These are phyloP conservation scores for Parazoanthus atlanticus DNA, from an alignment of 92 coral and sea anemone genomes.

Conservation along the genomic window DNA sequence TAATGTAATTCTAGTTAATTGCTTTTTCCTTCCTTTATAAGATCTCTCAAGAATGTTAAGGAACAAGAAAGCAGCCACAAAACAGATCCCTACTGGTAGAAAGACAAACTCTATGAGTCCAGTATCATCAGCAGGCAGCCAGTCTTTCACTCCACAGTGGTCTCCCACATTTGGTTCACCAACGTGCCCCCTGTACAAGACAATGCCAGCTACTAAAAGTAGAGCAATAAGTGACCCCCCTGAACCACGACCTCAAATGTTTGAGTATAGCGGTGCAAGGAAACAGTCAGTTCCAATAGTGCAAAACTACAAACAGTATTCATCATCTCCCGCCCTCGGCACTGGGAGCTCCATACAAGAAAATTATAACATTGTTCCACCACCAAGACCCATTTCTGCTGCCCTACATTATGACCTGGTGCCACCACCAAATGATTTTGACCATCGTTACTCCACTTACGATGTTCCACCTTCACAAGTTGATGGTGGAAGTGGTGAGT, in stretches of 20 bases:
- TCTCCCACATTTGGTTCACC: constrained; percentile 50
- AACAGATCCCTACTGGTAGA: constrained; percentile 13
- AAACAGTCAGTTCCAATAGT: constrained; percentile 34
- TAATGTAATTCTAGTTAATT: no score
- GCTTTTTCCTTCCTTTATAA: not conserved
- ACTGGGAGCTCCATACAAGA: not conserved
- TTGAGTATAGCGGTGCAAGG: constrained; percentile 27
- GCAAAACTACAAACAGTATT: constrained; percentile 36
- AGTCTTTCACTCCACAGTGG: constrained; percentile 15
- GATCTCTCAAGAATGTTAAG: constrained; percentile 3
- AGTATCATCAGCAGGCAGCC: constrained; percentile 25
- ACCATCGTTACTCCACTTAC: constrained; percentile 42
- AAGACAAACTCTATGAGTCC: constrained; percentile 31
- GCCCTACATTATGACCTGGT: constrained; percentile 55
- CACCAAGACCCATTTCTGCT: constrained; percentile 55
- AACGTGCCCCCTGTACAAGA: constrained; percentile 50
- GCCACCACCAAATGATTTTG: constrained; percentile 44
- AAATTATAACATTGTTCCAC: constrained; percentile 47
- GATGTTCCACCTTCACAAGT: constrained; percentile 68
- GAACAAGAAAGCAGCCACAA: constrained; percentile 27
- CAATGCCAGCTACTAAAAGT: constrained; percentile 46
- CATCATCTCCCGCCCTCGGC: constrained; percentile 30
- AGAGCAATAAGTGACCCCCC: constrained; percentile 43
- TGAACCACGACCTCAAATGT: not conserved
- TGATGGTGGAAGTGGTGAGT: constrained; percentile 38